These are phyloP conservation scores for Megamerina dolium DNA, from an alignment of 2,888 invertebrate species.

Conservation along the genomic window DNA sequence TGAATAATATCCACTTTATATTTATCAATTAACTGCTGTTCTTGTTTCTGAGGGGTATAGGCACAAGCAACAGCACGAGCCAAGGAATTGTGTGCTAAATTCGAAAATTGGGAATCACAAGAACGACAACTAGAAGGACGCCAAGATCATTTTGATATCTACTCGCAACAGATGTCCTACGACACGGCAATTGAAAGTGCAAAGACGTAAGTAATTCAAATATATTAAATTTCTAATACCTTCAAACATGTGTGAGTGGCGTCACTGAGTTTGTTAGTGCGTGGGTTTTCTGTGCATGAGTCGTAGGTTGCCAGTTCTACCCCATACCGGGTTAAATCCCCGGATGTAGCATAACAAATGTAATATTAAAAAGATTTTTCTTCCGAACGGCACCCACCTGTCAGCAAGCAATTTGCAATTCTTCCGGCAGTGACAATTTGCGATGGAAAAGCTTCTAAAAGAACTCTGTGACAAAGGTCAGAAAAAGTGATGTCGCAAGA, in stretches of 20 bases:
- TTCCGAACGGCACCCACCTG: no score
- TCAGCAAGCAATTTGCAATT: no score
- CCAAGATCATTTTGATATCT: slow-evolving; percentile 48
- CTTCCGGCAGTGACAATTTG: no score
- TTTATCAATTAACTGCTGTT: background rate
- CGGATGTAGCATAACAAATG: no score
- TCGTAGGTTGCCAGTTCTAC: no score
- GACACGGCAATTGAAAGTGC: slow-evolving; percentile 81
- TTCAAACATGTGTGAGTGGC: background rate
- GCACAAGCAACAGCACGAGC: slow-evolving; percentile 75
- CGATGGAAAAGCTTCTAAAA: no score
- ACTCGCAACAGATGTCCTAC: slow-evolving; percentile 53
- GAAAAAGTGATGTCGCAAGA: no score
- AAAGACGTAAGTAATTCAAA: slow-evolving; percentile 55
- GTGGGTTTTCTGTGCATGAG: no score
- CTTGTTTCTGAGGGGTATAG: slow-evolving; percentile 47
- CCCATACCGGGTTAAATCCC: no score
- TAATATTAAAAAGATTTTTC: no score
- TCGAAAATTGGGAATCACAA: slow-evolving; percentile 77
- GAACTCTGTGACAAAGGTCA: no score
- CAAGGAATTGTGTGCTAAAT: slow-evolving; percentile 76
- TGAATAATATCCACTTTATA: background rate
- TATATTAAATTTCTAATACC: background rate
- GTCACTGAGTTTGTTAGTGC: no score
- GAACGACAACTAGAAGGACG: slow-evolving; percentile 57